Evolutionary conservation across 2,113 vertebrate genomes (phyloP), one percentile per base, ranked within the genome.

Genomic region (Tragelaphus scriptus): DNA sequence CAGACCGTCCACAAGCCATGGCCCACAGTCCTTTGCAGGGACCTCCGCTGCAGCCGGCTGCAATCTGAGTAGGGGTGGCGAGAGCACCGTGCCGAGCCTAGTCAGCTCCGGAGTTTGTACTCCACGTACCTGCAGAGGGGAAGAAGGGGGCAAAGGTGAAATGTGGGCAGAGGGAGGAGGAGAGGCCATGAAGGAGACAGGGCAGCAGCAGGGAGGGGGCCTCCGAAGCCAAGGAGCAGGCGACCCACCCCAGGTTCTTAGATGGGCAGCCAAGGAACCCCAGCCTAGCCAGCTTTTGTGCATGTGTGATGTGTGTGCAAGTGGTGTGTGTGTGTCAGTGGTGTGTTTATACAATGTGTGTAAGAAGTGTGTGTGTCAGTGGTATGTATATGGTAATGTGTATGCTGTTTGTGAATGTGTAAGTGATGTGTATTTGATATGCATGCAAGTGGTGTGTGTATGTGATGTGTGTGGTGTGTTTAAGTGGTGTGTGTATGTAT

Each of bases 41-140:
- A 56, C 81, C 21, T 84, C 26, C 2, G 47, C n/a, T 47, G 30
- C 49, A 30, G n/a, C 59, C 0, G 3, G 58, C 82, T 25, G 5
- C n/a, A 75, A 0, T 75, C n/a, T 75, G n/a, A 36, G 51, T 32
- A 15, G n/a, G 7, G 36, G 51, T n/a, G 9, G 16, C 0, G 0
- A 4, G 19, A 17, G 23, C 40, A 15, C 5, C 21, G 6, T 94
- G 1, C 1, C 7, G 0, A 32, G 61, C n/a, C 44, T 30, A 2
- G 5, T 36, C 19, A 2, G 23, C 91, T 59, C n/a, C 4, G 4
- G 12, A 26, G 14, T 44, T 5, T 28, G n/a, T 19, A 5, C 30
- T 49, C 40, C 16, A 3, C 32, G 28, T 47, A 12, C 51, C 19
- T 63, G 75, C 17, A 7, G 23, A 85, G 84, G 77, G 65, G 47